Percentiles rank a stretch among this genome's conserved stretches.
Evolutionary conservation across 2,797 vertebrate species (phyloP).

Genomic region (Betta splendens): DNA sequence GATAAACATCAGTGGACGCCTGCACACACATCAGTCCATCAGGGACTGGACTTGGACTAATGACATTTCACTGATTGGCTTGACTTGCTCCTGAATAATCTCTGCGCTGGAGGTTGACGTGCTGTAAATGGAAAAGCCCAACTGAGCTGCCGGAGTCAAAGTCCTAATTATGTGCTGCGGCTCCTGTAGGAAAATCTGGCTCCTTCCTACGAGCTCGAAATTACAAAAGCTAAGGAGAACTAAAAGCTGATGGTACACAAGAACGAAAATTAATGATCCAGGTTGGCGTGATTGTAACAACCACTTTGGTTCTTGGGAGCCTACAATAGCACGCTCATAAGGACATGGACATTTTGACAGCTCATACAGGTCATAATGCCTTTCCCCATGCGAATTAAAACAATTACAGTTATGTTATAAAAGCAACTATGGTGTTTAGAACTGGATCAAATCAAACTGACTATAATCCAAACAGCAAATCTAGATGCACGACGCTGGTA

Average conservation of each 20-base stretch:
- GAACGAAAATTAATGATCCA: slow-evolving; percentile 58
- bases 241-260: slow-evolving; percentile 49
- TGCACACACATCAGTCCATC: slow-evolving; percentile 18
- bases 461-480: too few species aligned
- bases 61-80: slow-evolving; percentile 25
- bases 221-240: slow-evolving; percentile 45
- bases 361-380: slow-evolving; percentile 63
- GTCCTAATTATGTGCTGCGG: slow-evolving; percentile 17
- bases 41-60: slow-evolving; percentile 27
- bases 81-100: slow-evolving; percentile 20
- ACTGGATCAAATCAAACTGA: too few species aligned
- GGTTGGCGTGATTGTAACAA: slow-evolving; percentile 42
- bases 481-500: too few species aligned
- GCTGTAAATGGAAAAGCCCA: not conserved
- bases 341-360: slow-evolving; percentile 59
- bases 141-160: slow-evolving; percentile 4
- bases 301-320: slow-evolving; percentile 52
- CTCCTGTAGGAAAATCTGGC: slow-evolving; percentile 26
- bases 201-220: slow-evolving; percentile 27
- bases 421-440: too few species aligned
- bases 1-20: slow-evolving; percentile 25
- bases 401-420: slow-evolving; percentile 9
- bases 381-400: slow-evolving; percentile 37
- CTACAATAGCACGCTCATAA: slow-evolving; percentile 41
- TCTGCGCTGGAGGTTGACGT: slow-evolving; percentile 5